Evolutionary conservation across 2,797 vertebrate species (phyloP).

Genomic region (Arctocebus calabarensis): DNA sequence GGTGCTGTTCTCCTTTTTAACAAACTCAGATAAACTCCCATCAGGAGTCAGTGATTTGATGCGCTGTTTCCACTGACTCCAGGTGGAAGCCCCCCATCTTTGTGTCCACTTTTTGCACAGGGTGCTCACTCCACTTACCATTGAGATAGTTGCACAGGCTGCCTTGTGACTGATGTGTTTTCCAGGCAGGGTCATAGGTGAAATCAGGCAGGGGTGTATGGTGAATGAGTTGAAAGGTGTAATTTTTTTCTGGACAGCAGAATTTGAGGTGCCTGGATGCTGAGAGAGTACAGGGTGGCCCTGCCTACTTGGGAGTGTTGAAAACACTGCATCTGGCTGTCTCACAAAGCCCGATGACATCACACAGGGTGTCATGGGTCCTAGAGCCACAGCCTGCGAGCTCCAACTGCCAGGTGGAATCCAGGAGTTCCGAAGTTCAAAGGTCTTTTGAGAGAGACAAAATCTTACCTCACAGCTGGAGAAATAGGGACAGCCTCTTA

Average conservation of each 20-base stretch:
- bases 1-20: not conserved
- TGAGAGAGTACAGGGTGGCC: not conserved
- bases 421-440: not conserved
- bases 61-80: fast-evolving
- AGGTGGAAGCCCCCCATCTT: fast-evolving
- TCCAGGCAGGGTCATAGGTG: not conserved
- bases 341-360: slow-evolving; percentile 66
- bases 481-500: not conserved
- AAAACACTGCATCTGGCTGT: not conserved
- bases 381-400: too few species aligned
- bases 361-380: slow-evolving; percentile 21
- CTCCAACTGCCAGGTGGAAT: not conserved
- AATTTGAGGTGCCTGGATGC: not conserved
- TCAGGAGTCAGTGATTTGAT: not conserved
- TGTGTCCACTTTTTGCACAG: not conserved
- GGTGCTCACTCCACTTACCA: not conserved
- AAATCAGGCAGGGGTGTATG: not conserved
- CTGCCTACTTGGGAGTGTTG: fast-evolving
- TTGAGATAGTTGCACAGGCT: not conserved
- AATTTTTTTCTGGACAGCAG: not conserved
- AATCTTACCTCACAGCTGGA: not conserved
- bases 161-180: not conserved
- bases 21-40: not conserved
- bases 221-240: not conserved
- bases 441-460: not conserved